Base-by-base conservation (phyloP, 2,888 invertebrate genomes). In the Polia nebulosa region DNA sequence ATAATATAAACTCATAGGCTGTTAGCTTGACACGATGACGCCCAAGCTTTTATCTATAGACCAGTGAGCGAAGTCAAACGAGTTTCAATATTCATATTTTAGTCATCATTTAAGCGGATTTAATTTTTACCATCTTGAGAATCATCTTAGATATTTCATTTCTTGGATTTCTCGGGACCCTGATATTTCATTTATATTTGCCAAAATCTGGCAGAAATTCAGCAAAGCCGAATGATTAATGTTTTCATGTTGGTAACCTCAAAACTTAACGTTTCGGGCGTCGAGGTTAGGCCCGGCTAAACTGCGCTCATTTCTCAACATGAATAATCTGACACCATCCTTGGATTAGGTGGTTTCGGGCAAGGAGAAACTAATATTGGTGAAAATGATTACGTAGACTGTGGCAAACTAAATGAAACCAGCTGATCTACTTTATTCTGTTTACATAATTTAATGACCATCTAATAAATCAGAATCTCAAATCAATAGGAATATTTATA, bases 301-400 rank as follows among this genome's bases (percentile, higher is more conserved):
- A 72, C 65, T 53, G 34, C 32, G 65, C 66, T 72, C 59, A 72
- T 78, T 72, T 72, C 76, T 78, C 61, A 78, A 41, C 29, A 25
- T 36, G 11, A 66, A 66, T 72, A 68, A 59, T 59, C 39, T 66
- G 49, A 66, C 34, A 67, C 53, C 36, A 72, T 67, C 55, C 55
- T 55, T 68, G 44, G 47, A 59, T 68, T 59, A 68, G 41, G 41
- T 45, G 49, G 51, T 55, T 59, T 69, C 56, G 20, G 72, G 44
- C 49, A 39, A 68, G 36, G 53, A 56, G 49, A 76, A 76, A 76
- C 36, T 56, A 51, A 71, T 66, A 51, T 56, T 75, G n/a, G 34
- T 47, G 53, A 57, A 67, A 76, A 65, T 68, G 5, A 59, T 76
- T 49, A 59, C 69, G 20, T 55, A 56, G 36, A 34, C 53, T 55